Percentiles rank a stretch among this genome's conserved stretches.
These are phyloP conservation scores for Hyposoter dolosus DNA, from an alignment of 2,888 invertebrate species.

Conservation along the genomic window DNA sequence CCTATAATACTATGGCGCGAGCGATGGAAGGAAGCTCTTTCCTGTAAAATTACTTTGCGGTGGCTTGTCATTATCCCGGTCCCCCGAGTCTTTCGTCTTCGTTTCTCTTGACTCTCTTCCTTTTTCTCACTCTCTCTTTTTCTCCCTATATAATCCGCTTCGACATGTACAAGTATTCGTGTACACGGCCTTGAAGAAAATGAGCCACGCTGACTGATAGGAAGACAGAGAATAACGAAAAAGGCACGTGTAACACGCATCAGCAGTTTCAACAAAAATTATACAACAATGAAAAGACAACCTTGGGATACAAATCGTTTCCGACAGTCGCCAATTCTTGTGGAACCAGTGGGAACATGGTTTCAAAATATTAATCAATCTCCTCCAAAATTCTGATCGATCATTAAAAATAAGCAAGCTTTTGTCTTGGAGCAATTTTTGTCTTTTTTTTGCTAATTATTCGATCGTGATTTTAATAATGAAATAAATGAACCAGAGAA, in stretches of 20 bases:
- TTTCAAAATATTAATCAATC: background rate
- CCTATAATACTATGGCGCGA: constrained; percentile 65
- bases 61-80: constrained; percentile 72
- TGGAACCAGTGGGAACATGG: background rate
- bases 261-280: constrained; percentile 49
- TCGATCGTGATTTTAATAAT: background rate
- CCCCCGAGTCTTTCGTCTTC: constrained; percentile 70
- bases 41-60: constrained; percentile 74
- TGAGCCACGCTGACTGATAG: constrained; percentile 67
- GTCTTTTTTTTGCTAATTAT: background rate
- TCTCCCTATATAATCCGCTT: constrained; percentile 23
- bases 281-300: constrained; percentile 36
- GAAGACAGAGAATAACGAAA: background rate
- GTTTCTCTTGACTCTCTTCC: constrained; percentile 49
- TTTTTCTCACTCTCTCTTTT: constrained; percentile 35
- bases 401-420: background rate
- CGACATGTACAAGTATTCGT: constrained; percentile 44
- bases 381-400: background rate
- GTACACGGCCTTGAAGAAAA: constrained; percentile 69
- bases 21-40: constrained; percentile 70
- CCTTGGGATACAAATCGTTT: constrained; percentile 27
- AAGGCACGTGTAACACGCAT: constrained; percentile 33
- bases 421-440: background rate
- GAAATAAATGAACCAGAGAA: background rate
- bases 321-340: background rate